A percentile compares a stretch with the other conserved stretches of the same genome.
phyloP scores from a whole-genome alignment of 2,113 vertebrate genomes.

The Python bivittatus region DNA sequence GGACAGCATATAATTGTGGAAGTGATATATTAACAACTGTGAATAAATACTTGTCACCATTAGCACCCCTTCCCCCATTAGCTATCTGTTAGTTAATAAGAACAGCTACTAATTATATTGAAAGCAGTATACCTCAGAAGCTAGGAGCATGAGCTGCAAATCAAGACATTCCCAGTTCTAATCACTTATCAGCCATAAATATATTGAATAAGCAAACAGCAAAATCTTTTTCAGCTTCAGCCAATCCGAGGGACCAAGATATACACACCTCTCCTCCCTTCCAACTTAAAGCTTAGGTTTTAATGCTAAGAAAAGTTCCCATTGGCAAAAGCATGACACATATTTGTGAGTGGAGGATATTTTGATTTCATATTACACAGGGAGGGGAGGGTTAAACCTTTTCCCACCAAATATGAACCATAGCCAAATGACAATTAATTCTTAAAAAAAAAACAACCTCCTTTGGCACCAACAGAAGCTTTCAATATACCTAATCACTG shows the following conservation, averaged over 20 bases:
- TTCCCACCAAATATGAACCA: not conserved
- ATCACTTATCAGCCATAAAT: not conserved
- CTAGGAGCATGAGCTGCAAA: not conserved
- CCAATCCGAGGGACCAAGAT: not conserved
- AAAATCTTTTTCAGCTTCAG: not conserved
- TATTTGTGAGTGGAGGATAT: not conserved
- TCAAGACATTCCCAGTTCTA: not conserved
- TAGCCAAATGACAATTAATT: not conserved
- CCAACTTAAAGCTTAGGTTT: not conserved
- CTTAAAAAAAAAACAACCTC: no score
- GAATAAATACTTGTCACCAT: not conserved
- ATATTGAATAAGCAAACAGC: no score
- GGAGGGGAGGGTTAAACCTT: not conserved
- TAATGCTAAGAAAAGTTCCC: not conserved
- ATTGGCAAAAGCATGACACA: not conserved
- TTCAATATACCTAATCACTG: not conserved
- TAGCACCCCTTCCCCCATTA: not conserved
- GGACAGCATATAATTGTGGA: not conserved
- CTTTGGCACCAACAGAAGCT: not conserved
- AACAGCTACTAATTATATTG: not conserved
- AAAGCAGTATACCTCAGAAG: not conserved
- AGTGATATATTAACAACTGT: not conserved
- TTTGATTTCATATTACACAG: not conserved
- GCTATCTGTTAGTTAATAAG: not conserved
- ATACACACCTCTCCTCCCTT: not conserved